A percentile compares a stretch with the other conserved stretches of the same genome.
Evolutionary conservation across 2,888 invertebrate genomes (phyloP).

Genomic region (Aproaerema taeniolella): DNA sequence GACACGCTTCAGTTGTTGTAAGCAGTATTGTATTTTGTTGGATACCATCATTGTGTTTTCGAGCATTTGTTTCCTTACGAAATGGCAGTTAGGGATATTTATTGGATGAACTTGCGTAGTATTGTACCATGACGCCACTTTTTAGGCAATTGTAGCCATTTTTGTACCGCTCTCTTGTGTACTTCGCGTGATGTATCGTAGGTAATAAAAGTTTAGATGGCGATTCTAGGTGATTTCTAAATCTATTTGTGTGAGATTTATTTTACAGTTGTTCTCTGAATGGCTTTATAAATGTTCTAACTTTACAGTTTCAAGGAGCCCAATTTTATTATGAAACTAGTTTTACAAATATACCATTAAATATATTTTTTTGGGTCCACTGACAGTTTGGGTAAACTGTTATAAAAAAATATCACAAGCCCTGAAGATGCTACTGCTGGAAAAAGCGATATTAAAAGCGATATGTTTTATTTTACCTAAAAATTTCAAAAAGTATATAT

Average conservation of each 20-base stretch:
- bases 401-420: too few species aligned
- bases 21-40: slow-evolving; percentile 64
- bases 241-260: slow-evolving; percentile 13
- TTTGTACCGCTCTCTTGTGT: slow-evolving; percentile 41
- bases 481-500: too few species aligned
- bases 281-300: too few species aligned
- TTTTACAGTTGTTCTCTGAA: not conserved
- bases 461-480: too few species aligned
- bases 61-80: slow-evolving; percentile 72
- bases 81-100: slow-evolving; percentile 74
- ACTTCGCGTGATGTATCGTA: slow-evolving; percentile 38
- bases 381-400: too few species aligned
- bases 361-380: not conserved
- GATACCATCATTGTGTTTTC: slow-evolving; percentile 67
- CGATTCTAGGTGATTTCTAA: slow-evolving; percentile 37
- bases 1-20: slow-evolving; percentile 60
- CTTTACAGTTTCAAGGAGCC: too few species aligned
- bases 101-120: slow-evolving; percentile 72
- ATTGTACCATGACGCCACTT: slow-evolving; percentile 63
- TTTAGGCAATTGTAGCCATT: slow-evolving; percentile 66
- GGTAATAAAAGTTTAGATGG: slow-evolving; percentile 50
- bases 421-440: too few species aligned
- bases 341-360: too few species aligned
- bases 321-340: too few species aligned
- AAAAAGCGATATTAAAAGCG: too few species aligned